Percentiles rank a stretch among this genome's conserved stretches.
These are phyloP conservation scores for Arctia plantaginis DNA, from an alignment of 2,888 invertebrate species.

Conservation along the genomic window DNA sequence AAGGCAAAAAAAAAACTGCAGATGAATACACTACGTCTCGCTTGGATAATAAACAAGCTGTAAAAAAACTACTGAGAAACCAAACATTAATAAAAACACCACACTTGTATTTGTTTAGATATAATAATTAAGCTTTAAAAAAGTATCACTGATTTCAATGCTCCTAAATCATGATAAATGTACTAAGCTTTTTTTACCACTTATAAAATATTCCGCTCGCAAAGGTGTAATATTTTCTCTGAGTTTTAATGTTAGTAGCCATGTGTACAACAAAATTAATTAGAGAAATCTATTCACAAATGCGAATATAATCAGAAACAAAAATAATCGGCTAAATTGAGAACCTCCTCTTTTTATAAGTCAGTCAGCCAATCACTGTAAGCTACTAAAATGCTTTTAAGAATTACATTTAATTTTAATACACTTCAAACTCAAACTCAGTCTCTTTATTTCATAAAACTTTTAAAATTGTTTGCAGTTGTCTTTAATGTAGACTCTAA, in stretches of 20 bases:
- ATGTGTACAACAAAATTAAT: neutral
- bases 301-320: no score
- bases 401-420: no score
- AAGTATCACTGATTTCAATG: slow-evolving; percentile 11
- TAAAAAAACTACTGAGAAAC: slow-evolving; percentile 22
- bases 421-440: no score
- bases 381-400: neutral
- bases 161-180: slow-evolving; percentile 3
- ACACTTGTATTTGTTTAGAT: slow-evolving; percentile 14
- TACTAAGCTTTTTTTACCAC: neutral
- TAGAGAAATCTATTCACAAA: neutral
- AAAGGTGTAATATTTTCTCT: neutral
- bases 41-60: slow-evolving; percentile 3
- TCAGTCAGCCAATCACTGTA: neutral
- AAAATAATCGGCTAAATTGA: neutral
- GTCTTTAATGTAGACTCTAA: no score
- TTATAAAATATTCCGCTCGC: neutral
- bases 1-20: neutral
- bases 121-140: slow-evolving; percentile 5
- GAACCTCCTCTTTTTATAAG: neutral
- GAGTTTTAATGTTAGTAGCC: neutral
- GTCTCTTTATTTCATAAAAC: no score
- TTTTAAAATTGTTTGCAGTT: no score
- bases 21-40: neutral
- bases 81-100: slow-evolving; percentile 19